phyloP scores from a whole-genome alignment of 2,888 invertebrate genomes.

The Mimas tiliae region DNA sequence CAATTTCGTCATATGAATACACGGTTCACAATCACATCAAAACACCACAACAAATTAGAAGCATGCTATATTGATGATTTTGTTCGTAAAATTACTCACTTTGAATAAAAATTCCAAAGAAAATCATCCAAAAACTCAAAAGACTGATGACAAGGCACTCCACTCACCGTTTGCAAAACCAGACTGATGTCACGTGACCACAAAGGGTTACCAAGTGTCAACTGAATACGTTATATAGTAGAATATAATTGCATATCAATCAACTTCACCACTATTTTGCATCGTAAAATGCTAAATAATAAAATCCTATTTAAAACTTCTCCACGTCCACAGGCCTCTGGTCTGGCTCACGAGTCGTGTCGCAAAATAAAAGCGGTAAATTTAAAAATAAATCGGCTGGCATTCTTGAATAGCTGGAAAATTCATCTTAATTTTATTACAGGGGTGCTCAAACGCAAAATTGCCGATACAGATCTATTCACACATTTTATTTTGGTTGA shows the following conservation, averaged over 20 bases:
- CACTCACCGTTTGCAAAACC: conserved; percentile 85
- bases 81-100: conserved; percentile 78
- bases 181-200: conserved; percentile 69
- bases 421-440: too few relatives aligned
- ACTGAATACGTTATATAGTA: conserved; percentile 33
- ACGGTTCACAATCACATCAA: conserved; percentile 66
- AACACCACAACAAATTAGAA: conserved; percentile 61
- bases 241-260: conserved; percentile 22
- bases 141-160: conserved; percentile 85
- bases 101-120: conserved; percentile 83
- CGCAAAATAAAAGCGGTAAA: too few relatives aligned
- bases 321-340: too few relatives aligned
- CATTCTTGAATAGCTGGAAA: too few relatives aligned
- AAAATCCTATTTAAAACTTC: too few relatives aligned
- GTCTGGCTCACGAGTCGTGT: too few relatives aligned
- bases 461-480: too few relatives aligned
- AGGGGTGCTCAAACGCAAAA: too few relatives aligned
- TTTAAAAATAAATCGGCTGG: too few relatives aligned
- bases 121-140: conserved; percentile 84
- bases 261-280: too few relatives aligned
- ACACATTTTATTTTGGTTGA: too few relatives aligned
- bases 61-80: conserved; percentile 63
- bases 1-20: conserved; percentile 78
- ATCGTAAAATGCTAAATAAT: too few relatives aligned
- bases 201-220: conserved; percentile 46